Percentiles rank a stretch among this genome's conserved stretches.
Conservation (phyloP, 2,888 invertebrate genomes). For the Plebejus argus region DNA sequence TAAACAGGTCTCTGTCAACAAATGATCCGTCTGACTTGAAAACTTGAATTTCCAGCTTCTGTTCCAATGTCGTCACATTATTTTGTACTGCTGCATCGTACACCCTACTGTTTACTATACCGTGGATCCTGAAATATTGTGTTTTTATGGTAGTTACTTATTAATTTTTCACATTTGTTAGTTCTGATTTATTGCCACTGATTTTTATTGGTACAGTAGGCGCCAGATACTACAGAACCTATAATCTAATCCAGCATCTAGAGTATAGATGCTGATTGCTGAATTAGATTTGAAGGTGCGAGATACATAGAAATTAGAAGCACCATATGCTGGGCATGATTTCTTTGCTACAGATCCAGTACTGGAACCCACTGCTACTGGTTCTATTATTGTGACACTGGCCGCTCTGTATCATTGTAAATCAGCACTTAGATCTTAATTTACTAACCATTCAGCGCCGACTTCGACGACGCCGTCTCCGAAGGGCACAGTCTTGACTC, state of each 20-base stretch:
- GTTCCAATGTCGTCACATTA: constrained; percentile 51
- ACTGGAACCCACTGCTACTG: no score
- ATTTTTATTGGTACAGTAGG: no score
- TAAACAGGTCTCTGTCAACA: constrained; percentile 40
- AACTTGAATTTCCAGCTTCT: constrained; percentile 47
- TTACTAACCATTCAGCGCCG: constrained; percentile 63
- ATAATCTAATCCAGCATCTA: no score
- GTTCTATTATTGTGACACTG: no score
- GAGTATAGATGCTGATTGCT: no score
- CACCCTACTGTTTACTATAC: constrained; percentile 50
- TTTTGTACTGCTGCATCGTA: constrained; percentile 54
- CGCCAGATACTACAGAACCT: no score
- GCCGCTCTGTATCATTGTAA: no score
- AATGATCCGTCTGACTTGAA: constrained; percentile 47
- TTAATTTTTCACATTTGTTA: background rate
- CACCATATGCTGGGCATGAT: no score
- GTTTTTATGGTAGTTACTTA: background rate
- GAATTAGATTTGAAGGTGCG: no score
- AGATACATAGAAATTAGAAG: no score
- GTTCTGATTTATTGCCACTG: no score
- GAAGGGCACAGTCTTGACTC: constrained; percentile 59
- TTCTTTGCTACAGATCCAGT: no score
- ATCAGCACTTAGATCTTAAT: background rate
- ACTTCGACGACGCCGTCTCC: constrained; percentile 62
- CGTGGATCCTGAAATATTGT: constrained; percentile 59